These are phyloP conservation scores for Chromoteleia sp. DNA, from an alignment of 2,888 invertebrate genomes.

Conservation along the genomic window DNA sequence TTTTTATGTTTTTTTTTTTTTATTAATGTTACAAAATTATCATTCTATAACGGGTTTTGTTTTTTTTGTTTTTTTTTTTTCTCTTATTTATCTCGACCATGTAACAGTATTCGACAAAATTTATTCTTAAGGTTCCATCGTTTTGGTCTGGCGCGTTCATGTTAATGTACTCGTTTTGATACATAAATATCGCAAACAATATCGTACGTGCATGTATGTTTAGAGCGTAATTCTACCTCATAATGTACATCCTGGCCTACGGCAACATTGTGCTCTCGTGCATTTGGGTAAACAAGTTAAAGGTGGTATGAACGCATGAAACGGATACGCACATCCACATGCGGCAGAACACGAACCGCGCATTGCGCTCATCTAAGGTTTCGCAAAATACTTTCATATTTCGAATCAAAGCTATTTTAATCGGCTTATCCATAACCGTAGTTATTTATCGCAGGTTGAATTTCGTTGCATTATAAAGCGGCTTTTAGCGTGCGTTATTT, in stretches of 20 bases:
- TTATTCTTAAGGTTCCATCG: conserved; percentile 19
- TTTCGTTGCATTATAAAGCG: conserved; percentile 42
- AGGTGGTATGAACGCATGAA: conserved; percentile 43
- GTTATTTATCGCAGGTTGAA: conserved; percentile 56
- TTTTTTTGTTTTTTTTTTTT: no score
- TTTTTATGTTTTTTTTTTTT: no score
- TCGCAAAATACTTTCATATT: conserved; percentile 59
- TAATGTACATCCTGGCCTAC: conserved; percentile 83
- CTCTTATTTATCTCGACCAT: background rate
- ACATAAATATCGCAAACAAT: conserved; percentile 64
- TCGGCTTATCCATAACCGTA: conserved; percentile 48
- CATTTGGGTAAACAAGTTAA: conserved; percentile 66
- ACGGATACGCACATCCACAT: conserved; percentile 12
- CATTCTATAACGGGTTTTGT: conserved; percentile 1
- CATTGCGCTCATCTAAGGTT: conserved; percentile 39
- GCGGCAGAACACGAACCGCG: conserved; percentile 6
- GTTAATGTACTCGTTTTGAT: conserved; percentile 36
- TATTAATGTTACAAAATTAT: no score
- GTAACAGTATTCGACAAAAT: conserved; percentile 29
- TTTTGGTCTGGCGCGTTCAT: conserved; percentile 5
- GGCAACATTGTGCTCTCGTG: conserved; percentile 75
- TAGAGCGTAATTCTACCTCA: conserved; percentile 83
- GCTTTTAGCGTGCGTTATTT: conserved; percentile 49
- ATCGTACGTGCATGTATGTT: conserved; percentile 75
- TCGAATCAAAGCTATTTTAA: conserved; percentile 58